Conservation (phyloP, 2,113 vertebrate genomes). For the Leptodactylus fuscus region DNA sequence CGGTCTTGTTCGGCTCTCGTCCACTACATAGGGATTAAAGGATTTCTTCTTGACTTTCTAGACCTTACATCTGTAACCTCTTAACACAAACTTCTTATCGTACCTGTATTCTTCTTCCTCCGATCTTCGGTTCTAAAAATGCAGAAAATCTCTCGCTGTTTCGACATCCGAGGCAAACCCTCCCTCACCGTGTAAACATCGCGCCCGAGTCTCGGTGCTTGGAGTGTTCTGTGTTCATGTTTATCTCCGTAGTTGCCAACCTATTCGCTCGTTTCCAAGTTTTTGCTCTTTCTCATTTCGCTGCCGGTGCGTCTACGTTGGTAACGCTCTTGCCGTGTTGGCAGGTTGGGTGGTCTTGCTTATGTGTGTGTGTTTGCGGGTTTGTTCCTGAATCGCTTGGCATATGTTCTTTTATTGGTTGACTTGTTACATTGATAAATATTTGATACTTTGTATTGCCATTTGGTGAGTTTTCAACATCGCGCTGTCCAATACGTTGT, state of each 20-base stretch:
- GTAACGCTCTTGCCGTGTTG: not conserved
- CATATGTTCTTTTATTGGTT: not conserved
- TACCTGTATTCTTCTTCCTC: no score
- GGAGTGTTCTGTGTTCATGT: not conserved
- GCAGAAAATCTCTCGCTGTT: not conserved
- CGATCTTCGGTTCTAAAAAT: not conserved
- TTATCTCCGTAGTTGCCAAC: not conserved
- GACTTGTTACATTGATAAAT: slow-evolving; percentile 8
- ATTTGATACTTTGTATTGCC: not conserved
- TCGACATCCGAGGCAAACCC: not conserved
- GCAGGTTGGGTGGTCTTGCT: not conserved
- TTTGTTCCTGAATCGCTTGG: not conserved
- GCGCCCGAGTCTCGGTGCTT: not conserved
- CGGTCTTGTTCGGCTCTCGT: no score
- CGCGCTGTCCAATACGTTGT: not conserved
- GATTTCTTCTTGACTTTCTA: no score
- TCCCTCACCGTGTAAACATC: not conserved
- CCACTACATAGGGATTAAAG: no score
- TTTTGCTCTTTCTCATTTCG: not conserved
- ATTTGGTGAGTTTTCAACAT: slow-evolving; percentile 6
- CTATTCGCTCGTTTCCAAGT: not conserved
- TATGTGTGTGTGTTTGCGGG: not conserved
- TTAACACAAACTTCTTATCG: no score
- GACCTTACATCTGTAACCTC: no score
- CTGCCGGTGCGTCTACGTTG: not conserved